These are phyloP conservation scores for Channa maculata DNA, from an alignment of 2,113 vertebrate species.

Conservation along the genomic window DNA sequence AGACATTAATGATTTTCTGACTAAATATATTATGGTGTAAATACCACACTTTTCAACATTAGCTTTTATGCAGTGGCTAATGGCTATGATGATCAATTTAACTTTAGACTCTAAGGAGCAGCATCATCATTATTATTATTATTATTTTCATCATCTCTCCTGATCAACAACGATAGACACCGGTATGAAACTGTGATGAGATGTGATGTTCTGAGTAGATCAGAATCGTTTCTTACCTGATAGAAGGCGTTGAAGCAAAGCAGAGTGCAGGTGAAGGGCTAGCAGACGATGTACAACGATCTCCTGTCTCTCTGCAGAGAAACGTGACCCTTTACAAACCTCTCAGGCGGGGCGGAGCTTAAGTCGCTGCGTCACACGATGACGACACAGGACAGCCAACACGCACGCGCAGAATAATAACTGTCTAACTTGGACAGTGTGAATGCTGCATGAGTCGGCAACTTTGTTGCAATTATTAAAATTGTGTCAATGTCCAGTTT, in stretches of 20 bases:
- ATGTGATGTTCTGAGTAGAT: neutral
- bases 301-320: slow-evolving; percentile 77
- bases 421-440: too few relatives aligned
- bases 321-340: slow-evolving; percentile 82
- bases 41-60: neutral
- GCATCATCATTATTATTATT: slow-evolving; percentile 11
- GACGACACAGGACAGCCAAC: neutral
- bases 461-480: slow-evolving; percentile 14
- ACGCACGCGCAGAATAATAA: slow-evolving; percentile 38
- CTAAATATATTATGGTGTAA: rapidly evolving
- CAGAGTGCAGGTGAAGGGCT: slow-evolving; percentile 1
- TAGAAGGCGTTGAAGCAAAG: neutral
- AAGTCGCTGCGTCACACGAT: slow-evolving; percentile 33
- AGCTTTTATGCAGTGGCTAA: neutral
- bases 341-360: slow-evolving; percentile 60
- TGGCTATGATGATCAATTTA: too few relatives aligned
- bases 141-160: neutral
- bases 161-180: neutral
- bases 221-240: slow-evolving; percentile 59
- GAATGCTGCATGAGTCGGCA: slow-evolving; percentile 62
- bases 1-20: neutral
- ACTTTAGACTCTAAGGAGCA: slow-evolving; percentile 12
- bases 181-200: neutral
- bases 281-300: slow-evolving; percentile 41
- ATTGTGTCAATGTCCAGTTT: too few relatives aligned